Percentiles rank a stretch among this genome's conserved stretches.
These are phyloP conservation scores for Heterochromis multidens DNA, from an alignment of 2,113 vertebrate species.

Conservation along the genomic window DNA sequence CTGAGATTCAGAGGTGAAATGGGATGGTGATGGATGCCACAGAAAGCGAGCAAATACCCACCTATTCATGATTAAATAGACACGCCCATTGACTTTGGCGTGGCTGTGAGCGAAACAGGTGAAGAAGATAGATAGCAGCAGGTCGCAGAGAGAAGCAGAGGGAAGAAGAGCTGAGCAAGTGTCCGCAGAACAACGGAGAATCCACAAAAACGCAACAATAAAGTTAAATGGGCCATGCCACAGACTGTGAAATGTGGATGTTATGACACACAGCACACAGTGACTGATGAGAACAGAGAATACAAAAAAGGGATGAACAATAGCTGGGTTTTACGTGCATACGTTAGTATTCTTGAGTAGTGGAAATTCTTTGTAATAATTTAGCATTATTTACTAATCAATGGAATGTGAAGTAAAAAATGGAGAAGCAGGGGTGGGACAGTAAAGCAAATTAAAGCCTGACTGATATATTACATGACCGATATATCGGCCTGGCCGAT, in stretches of 20 bases:
- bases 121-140: conserved; percentile 50
- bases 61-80: conserved; percentile 99
- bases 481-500: neutral
- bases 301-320: neutral
- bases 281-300: neutral
- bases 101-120: conserved; percentile 83
- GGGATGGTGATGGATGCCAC: conserved; percentile 61
- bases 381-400: neutral
- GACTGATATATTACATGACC: neutral
- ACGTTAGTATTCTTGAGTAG: neutral
- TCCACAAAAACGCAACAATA: neutral
- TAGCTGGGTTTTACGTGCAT: neutral
- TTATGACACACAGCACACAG: neutral
- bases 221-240: neutral
- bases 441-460: neutral
- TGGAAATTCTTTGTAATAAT: neutral
- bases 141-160: conserved; percentile 47
- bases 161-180: conserved; percentile 1
- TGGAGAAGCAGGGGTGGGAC: neutral
- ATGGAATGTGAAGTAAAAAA: neutral
- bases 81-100: conserved; percentile 97
- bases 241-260: neutral
- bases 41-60: conserved; percentile 87
- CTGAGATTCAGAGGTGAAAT: conserved; percentile 8
- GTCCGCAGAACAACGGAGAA: neutral